A percentile compares a stretch with the other conserved stretches of the same genome.
These are phyloP conservation scores for Rhingia campestris DNA, from an alignment of 2,888 invertebrate genomes.

Conservation along the genomic window DNA sequence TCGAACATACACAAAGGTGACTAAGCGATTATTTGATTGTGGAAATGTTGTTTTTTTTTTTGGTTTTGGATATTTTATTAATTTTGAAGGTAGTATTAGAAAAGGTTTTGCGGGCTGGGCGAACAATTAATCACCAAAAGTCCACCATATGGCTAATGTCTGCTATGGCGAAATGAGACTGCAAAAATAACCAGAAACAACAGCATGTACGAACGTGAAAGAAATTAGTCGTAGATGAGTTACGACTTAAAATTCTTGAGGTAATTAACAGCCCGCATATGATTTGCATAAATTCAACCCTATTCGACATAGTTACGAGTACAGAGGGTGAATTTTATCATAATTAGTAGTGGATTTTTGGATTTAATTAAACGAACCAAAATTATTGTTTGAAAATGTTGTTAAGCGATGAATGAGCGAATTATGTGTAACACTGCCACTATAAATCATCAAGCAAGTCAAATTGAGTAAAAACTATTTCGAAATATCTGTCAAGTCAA, in stretches of 20 bases:
- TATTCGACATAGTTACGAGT: neutral
- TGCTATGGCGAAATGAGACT: conserved; percentile 13
- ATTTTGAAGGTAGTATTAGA: neutral
- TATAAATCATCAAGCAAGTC: too few relatives aligned
- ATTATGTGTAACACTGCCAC: too few relatives aligned
- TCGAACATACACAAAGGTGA: conserved; percentile 42
- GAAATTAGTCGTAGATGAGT: neutral
- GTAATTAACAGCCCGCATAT: too few relatives aligned
- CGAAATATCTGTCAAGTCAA: too few relatives aligned
- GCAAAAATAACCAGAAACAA: neutral
- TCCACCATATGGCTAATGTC: conserved; percentile 41
- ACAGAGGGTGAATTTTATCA: too few relatives aligned
- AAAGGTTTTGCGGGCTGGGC: conserved; percentile 3
- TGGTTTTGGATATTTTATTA: conserved; percentile 13
- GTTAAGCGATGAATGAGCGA: too few relatives aligned
- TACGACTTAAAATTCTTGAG: too few relatives aligned
- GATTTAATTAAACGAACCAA: too few relatives aligned
- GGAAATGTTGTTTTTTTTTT: conserved; percentile 46
- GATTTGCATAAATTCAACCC: conserved; percentile 21
- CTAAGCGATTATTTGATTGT: conserved; percentile 55
- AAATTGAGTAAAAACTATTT: too few relatives aligned
- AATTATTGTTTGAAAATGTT: too few relatives aligned
- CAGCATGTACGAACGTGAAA: neutral
- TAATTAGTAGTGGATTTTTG: too few relatives aligned
- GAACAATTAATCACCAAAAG: conserved; percentile 53